Evolutionary conservation across 1,140 invertebrate species (phyloP).

Genomic region (Cepaea nemoralis): DNA sequence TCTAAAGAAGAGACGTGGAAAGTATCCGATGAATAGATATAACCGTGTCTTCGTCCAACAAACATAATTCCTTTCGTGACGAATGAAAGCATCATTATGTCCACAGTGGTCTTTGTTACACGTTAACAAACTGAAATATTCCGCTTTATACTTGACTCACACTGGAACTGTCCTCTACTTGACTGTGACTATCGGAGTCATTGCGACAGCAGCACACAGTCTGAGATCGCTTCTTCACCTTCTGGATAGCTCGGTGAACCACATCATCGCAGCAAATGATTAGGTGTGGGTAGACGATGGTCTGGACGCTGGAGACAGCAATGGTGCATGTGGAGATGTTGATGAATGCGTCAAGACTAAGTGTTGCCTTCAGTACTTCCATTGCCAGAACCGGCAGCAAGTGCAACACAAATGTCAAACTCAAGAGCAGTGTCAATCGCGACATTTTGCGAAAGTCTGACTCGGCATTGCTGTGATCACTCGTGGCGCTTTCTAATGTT

Average conservation of each 20-base stretch:
- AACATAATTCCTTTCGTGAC: too few relatives aligned
- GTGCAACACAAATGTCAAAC: slow-evolving; percentile 55
- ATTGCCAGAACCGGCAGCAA: slow-evolving; percentile 60
- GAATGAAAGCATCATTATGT: too few relatives aligned
- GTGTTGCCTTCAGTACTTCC: slow-evolving; percentile 46
- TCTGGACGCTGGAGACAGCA: slow-evolving; percentile 60
- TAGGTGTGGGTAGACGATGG: slow-evolving; percentile 63
- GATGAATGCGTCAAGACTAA: slow-evolving; percentile 52
- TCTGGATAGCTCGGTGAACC: slow-evolving; percentile 54
- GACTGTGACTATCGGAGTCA: background rate
- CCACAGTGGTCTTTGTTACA: too few relatives aligned
- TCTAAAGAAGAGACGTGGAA: too few relatives aligned
- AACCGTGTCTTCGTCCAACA: too few relatives aligned
- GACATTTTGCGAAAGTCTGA: slow-evolving; percentile 39
- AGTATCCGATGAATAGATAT: too few relatives aligned
- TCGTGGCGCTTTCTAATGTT: slow-evolving; percentile 27
- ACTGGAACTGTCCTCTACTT: slow-evolving; percentile 39
- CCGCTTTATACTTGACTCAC: slow-evolving; percentile 46
- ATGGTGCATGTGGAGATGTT: slow-evolving; percentile 61
- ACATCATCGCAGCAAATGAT: slow-evolving; percentile 56
- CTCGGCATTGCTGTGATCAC: slow-evolving; percentile 30
- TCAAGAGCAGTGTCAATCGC: slow-evolving; percentile 54
- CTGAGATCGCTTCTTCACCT: slow-evolving; percentile 46
- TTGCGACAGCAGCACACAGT: slow-evolving; percentile 31
- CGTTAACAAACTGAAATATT: too few relatives aligned